These are phyloP conservation scores for Cheilosia pagana DNA, from an alignment of 2,888 invertebrate genomes.

Conservation along the genomic window DNA sequence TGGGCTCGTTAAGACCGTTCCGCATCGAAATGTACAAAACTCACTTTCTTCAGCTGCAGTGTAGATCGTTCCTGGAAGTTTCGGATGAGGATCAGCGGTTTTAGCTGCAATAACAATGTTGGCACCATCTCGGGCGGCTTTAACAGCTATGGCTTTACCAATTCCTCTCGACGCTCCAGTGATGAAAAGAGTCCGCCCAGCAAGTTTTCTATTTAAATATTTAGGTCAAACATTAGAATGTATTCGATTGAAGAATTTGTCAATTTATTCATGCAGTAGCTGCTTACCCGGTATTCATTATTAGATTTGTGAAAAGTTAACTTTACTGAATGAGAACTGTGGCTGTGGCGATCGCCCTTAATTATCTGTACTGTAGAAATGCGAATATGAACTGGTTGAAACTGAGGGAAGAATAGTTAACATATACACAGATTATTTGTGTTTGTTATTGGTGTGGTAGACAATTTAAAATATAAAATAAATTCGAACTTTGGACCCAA, in stretches of 20 bases:
- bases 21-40: neutral
- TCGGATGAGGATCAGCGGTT: constrained; percentile 90
- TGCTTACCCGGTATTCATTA: constrained; percentile 68
- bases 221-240: constrained; percentile 15
- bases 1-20: too few species aligned
- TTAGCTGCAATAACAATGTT: constrained; percentile 95
- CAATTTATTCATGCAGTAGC: neutral
- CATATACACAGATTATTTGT: neutral
- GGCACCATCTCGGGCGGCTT: constrained; percentile 94
- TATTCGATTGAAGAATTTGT: neutral
- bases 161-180: constrained; percentile 98
- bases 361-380: neutral
- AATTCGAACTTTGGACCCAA: constrained; percentile 64
- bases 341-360: neutral
- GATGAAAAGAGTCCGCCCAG: constrained; percentile 96
- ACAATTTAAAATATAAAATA: constrained; percentile 3
- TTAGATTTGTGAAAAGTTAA: constrained; percentile 24
- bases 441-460: neutral
- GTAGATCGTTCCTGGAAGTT: constrained; percentile 90
- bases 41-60: constrained; percentile 92
- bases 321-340: constrained; percentile 19
- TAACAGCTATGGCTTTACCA: constrained; percentile 96
- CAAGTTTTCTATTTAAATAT: constrained; percentile 84
- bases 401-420: neutral
- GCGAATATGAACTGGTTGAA: constrained; percentile 23